Conservation (phyloP, 2,888 invertebrate species). For the Stramonita haemastoma region DNA sequence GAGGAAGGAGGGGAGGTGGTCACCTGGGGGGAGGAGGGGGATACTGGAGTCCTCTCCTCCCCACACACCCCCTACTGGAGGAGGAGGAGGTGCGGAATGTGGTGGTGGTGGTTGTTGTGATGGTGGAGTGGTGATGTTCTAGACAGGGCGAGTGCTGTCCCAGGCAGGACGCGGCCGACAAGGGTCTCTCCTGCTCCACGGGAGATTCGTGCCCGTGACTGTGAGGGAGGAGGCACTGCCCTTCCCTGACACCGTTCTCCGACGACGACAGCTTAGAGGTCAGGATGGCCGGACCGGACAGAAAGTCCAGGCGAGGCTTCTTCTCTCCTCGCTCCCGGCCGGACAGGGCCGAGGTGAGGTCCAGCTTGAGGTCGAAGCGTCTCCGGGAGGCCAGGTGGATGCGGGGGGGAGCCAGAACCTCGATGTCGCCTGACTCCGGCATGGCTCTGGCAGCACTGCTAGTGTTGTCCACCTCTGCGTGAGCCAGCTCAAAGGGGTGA, state of each 20-base stretch:
- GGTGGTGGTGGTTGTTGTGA: neutral
- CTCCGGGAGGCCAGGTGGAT: slow-evolving; percentile 52
- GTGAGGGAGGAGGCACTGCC: slow-evolving; percentile 47
- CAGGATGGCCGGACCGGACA: slow-evolving; percentile 10
- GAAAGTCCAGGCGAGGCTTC: slow-evolving; percentile 31
- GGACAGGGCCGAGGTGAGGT: slow-evolving; percentile 39
- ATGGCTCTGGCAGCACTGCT: slow-evolving; percentile 48
- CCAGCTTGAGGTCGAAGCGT: slow-evolving; percentile 56
- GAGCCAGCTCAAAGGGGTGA: slow-evolving; percentile 36
- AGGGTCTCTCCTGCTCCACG: neutral
- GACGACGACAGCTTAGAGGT: slow-evolving; percentile 20
- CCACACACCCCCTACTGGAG: neutral
- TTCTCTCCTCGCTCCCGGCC: slow-evolving; percentile 36
- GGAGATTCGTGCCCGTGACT: neutral
- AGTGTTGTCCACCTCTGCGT: neutral
- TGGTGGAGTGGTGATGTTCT: neutral
- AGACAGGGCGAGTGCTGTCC: slow-evolving; percentile 36
- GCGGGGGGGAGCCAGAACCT: slow-evolving; percentile 62
- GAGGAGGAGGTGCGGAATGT: slow-evolving; percentile 17
- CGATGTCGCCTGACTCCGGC: slow-evolving; percentile 71
- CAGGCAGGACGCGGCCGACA: slow-evolving; percentile 11
- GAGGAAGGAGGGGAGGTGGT: slow-evolving; percentile 42
- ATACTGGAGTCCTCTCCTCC: neutral
- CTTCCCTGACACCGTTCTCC: slow-evolving; percentile 32
- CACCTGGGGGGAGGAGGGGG: slow-evolving; percentile 35